phyloP scores from a whole-genome alignment of 2,888 invertebrate genomes.

The Theodoxus fluviatilis region DNA sequence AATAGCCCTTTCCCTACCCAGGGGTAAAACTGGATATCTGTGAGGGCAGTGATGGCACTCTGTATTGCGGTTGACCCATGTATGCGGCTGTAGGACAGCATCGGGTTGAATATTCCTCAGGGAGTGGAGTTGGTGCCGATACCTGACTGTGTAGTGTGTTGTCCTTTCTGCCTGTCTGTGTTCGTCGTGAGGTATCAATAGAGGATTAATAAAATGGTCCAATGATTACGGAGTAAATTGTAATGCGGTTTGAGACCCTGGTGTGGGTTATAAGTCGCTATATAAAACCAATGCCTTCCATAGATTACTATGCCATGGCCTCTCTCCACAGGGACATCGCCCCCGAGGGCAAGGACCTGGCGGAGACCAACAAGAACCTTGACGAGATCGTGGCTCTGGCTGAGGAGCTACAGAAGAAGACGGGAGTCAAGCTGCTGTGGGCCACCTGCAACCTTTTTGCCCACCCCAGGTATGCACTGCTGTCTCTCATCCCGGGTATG shows the following conservation, averaged over 20 bases:
- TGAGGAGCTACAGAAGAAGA: conserved; percentile 70
- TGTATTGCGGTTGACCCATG: no score
- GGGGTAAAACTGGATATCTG: no score
- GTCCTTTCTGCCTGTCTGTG: no score
- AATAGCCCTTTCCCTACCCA: no score
- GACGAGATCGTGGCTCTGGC: conserved; percentile 72
- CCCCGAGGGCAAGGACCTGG: conserved; percentile 70
- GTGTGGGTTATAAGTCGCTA: not conserved
- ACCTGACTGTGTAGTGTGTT: no score
- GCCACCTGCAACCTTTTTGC: conserved; percentile 73
- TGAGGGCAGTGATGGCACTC: no score
- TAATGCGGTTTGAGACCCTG: not conserved
- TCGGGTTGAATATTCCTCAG: no score
- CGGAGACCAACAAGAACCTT: conserved; percentile 70
- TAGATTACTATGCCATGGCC: not conserved
- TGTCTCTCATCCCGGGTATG: conserved; percentile 70
- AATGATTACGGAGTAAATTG: no score
- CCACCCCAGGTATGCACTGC: conserved; percentile 68
- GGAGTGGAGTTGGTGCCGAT: no score
- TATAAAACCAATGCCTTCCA: not conserved
- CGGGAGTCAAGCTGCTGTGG: conserved; percentile 73
- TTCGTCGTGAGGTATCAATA: no score
- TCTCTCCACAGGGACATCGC: conserved; percentile 69
- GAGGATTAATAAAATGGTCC: no score
- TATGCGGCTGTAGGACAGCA: no score